Percentiles rank a stretch among this genome's conserved stretches.
Conservation (phyloP, 2,113 vertebrate genomes). For the Psammodynastes pulverulentus region DNA sequence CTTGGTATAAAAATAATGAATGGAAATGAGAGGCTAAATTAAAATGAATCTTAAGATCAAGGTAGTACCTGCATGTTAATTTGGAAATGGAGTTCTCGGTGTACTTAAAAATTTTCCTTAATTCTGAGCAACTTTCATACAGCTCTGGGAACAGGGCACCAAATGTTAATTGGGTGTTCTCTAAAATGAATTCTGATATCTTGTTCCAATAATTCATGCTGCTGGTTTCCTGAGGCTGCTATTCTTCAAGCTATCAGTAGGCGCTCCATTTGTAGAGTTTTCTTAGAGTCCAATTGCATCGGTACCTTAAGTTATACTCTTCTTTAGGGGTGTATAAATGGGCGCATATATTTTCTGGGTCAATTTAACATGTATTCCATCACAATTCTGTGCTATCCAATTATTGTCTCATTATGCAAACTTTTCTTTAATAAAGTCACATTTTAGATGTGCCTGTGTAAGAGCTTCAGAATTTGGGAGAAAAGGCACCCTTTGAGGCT, state of each 20-base stretch:
- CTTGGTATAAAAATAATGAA: neutral
- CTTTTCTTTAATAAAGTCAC: neutral
- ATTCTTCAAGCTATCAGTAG: neutral
- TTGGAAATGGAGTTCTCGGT: neutral
- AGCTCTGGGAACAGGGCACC: neutral
- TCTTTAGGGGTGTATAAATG: neutral
- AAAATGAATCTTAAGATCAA: conserved; percentile 3
- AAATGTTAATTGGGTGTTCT: neutral
- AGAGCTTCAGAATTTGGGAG: neutral
- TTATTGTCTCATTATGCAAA: neutral
- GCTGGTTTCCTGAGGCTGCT: neutral
- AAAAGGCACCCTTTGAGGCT: neutral
- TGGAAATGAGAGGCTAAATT: conserved; percentile 4
- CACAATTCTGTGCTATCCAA: neutral
- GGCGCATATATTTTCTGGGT: neutral
- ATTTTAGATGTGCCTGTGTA: neutral
- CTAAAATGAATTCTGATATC: neutral
- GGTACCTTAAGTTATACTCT: neutral
- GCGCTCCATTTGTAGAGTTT: neutral
- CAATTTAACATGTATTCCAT: neutral
- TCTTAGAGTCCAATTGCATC: neutral
- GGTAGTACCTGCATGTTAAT: neutral
- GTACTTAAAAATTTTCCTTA: neutral
- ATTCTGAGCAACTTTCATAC: neutral
- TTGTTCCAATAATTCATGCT: neutral